Percentiles rank a stretch among this genome's conserved stretches.
These are phyloP conservation scores for Microcebus lehilahytsara DNA, from an alignment of 2,113 vertebrate genomes.

Conservation along the genomic window DNA sequence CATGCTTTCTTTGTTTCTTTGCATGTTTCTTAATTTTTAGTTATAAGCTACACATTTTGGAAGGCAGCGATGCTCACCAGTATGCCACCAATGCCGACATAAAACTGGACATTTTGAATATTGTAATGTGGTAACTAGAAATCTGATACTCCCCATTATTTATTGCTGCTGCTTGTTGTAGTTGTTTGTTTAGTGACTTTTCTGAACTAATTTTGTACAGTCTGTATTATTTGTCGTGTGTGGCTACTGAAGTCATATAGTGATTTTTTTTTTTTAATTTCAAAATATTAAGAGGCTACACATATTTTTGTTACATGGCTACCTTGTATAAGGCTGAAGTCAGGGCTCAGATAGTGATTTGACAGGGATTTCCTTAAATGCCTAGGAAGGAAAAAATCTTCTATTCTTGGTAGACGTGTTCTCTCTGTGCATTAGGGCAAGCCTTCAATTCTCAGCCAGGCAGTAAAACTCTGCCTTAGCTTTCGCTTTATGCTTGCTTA, in stretches of 20 bases:
- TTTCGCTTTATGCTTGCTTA: not conserved
- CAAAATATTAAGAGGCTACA: no score
- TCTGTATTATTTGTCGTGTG: not conserved
- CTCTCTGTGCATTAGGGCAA: not conserved
- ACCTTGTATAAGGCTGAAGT: no score
- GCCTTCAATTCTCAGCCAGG: not conserved
- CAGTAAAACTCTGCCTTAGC: not conserved
- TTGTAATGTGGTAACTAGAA: not conserved
- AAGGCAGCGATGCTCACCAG: constrained; percentile 90
- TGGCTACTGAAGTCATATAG: not conserved
- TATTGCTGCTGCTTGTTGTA: not conserved
- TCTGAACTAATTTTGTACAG: not conserved
- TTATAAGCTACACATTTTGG: constrained; percentile 54
- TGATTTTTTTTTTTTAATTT: not conserved
- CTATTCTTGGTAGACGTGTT: not conserved
- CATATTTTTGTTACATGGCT: no score
- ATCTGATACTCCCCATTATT: not conserved
- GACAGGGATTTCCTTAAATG: not conserved
- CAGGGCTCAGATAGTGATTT: not conserved
- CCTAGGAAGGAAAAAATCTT: not conserved
- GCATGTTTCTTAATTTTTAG: not conserved
- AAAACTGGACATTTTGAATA: not conserved
- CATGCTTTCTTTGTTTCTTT: not conserved
- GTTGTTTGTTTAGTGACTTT: not conserved
- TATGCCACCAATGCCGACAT: constrained; percentile 79